These are phyloP conservation scores for Chrysodeixis includens DNA, from an alignment of 2,888 invertebrate species.

Conservation along the genomic window DNA sequence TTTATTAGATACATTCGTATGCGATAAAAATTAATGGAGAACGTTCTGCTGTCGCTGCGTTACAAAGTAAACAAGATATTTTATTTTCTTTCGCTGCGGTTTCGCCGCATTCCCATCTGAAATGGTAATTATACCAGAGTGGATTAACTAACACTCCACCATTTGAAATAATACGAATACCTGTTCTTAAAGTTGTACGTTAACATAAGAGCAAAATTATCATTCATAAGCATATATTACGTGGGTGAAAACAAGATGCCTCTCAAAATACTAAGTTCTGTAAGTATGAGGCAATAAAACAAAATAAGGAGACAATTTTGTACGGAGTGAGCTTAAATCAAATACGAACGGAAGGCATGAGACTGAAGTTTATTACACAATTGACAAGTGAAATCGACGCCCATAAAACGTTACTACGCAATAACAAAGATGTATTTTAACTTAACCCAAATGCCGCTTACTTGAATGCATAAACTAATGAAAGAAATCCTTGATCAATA, in stretches of 20 bases:
- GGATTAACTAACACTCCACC: slow-evolving; percentile 43
- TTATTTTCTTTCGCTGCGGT: slow-evolving; percentile 16
- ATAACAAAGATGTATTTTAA: slow-evolving; percentile 49
- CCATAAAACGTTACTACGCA: slow-evolving; percentile 67
- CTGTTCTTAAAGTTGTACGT: slow-evolving; percentile 32
- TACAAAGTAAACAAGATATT: slow-evolving; percentile 44
- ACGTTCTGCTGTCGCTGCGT: slow-evolving; percentile 32
- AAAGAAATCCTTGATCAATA: too few species aligned
- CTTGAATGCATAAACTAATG: slow-evolving; percentile 28
- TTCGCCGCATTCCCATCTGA: slow-evolving; percentile 40
- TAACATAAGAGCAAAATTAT: slow-evolving; percentile 43
- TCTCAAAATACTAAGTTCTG: slow-evolving; percentile 44
- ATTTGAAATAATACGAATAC: slow-evolving; percentile 33
- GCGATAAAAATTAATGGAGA: slow-evolving; percentile 26
- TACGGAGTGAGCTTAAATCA: slow-evolving; percentile 68
- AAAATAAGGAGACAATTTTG: slow-evolving; percentile 70
- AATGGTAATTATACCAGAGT: slow-evolving; percentile 39
- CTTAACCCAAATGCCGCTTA: slow-evolving; percentile 42
- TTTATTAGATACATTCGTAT: slow-evolving; percentile 48
- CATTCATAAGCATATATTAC: slow-evolving; percentile 53
- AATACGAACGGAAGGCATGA: slow-evolving; percentile 66
- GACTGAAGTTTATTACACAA: slow-evolving; percentile 73
- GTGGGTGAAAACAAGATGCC: slow-evolving; percentile 45
- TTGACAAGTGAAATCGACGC: slow-evolving; percentile 74
- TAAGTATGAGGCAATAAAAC: slow-evolving; percentile 68